Evolutionary conservation across 2,888 invertebrate species (phyloP).

Genomic region (Ametastegia equiseti): DNA sequence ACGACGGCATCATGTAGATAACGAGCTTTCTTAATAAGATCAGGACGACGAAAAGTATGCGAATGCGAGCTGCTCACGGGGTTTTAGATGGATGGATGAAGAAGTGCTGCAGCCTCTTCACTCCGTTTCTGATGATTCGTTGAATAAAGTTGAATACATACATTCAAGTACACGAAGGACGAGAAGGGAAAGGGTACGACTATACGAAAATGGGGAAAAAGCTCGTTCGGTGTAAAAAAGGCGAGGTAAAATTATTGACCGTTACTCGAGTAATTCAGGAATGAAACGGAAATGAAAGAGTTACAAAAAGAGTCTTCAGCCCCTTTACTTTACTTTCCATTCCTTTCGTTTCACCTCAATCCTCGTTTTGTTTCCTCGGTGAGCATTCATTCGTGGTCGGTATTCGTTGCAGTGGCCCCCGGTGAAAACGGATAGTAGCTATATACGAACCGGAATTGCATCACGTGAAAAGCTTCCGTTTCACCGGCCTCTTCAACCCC

Average conservation of each 20-base stretch:
- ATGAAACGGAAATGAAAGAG: constrained; percentile 46
- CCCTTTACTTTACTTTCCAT: too few relatives aligned
- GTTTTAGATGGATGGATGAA: neutral
- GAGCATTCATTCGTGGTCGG: constrained; percentile 13
- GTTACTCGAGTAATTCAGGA: constrained; percentile 31
- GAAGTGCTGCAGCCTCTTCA: constrained; percentile 52
- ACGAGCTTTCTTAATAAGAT: constrained; percentile 67
- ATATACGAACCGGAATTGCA: constrained; percentile 23
- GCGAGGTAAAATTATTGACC: constrained; percentile 59
- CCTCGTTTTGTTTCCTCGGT: constrained; percentile 21
- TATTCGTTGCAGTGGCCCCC: neutral
- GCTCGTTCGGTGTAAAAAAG: neutral
- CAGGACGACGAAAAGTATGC: neutral
- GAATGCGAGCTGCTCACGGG: neutral
- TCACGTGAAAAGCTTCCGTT: constrained; percentile 39
- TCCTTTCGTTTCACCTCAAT: constrained; percentile 20
- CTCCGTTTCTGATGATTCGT: constrained; percentile 58
- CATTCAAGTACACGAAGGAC: constrained; percentile 62
- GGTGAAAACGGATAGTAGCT: neutral
- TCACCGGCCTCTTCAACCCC: neutral
- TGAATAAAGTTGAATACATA: constrained; percentile 66
- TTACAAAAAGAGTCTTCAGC: constrained; percentile 14
- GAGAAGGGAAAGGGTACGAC: constrained; percentile 56
- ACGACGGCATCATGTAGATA: constrained; percentile 63
- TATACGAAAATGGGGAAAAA: neutral